These are phyloP conservation scores for Drosophila tropicalis DNA, from an alignment of 1,140 invertebrate species.

Conservation along the genomic window DNA sequence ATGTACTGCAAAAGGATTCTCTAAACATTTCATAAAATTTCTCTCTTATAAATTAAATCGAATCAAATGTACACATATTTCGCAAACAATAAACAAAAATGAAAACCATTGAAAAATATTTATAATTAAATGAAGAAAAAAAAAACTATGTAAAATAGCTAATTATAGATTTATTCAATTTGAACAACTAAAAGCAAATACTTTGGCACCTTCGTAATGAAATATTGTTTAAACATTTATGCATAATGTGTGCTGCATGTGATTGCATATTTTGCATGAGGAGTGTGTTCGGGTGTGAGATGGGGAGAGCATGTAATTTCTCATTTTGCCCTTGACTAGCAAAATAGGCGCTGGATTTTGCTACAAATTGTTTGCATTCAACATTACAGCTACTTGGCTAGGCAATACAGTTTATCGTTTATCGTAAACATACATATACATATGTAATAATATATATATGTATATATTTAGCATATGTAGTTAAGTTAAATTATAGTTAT, in stretches of 20 bases:
- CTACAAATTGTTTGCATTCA: conserved; percentile 59
- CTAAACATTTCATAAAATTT: too few species aligned
- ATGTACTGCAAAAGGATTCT: too few species aligned
- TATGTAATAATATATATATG: conserved; percentile 24
- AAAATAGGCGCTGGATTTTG: conserved; percentile 65
- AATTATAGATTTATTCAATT: conserved; percentile 62
- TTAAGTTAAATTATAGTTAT: conserved; percentile 49
- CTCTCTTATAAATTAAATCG: too few species aligned
- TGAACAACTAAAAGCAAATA: conserved; percentile 76
- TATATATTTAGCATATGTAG: conserved; percentile 34
- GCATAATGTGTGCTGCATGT: conserved; percentile 33
- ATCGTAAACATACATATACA: conserved; percentile 45
- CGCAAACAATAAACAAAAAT: not conserved
- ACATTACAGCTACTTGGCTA: conserved; percentile 62
- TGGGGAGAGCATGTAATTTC: conserved; percentile 14
- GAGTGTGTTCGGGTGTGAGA: conserved; percentile 11
- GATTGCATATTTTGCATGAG: conserved; percentile 22
- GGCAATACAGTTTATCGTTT: conserved; percentile 51
- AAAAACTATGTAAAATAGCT: conserved; percentile 54
- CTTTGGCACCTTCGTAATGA: conserved; percentile 74
- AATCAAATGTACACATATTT: too few species aligned
- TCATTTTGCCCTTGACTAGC: conserved; percentile 59
- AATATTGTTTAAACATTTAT: conserved; percentile 31
- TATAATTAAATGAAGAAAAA: conserved; percentile 13
- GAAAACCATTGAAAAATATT: conserved; percentile 9